These are phyloP conservation scores for Alosa sapidissima DNA, from an alignment of 2,797 vertebrate species.

Conservation along the genomic window DNA sequence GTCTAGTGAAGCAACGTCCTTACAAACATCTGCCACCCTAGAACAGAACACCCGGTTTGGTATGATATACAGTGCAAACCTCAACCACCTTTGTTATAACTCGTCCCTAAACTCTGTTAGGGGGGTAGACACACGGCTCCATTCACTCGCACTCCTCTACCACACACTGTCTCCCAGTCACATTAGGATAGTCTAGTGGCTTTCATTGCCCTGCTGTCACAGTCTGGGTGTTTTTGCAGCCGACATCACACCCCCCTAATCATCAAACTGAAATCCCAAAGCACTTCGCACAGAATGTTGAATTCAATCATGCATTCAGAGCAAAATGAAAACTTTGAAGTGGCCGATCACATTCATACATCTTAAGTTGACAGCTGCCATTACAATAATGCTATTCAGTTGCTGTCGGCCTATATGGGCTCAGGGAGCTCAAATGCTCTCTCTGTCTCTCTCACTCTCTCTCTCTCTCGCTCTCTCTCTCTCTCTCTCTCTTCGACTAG, in stretches of 20 bases:
- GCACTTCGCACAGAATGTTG: background rate
- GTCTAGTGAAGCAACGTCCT: slow-evolving; percentile 36
- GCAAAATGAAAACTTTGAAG: slow-evolving; percentile 24
- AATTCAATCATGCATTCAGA: slow-evolving; percentile 9
- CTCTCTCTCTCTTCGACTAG: background rate
- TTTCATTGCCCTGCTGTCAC: background rate
- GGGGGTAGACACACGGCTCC: background rate
- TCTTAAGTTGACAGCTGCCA: slow-evolving; percentile 5
- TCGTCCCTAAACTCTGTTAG: background rate
- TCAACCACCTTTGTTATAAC: background rate
- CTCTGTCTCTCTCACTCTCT: background rate
- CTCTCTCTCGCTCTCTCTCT: background rate
- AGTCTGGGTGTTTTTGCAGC: background rate
- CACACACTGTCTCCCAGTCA: background rate
- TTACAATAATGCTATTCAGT: slow-evolving; percentile 12
- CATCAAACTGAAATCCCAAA: background rate
- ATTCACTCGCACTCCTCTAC: background rate
- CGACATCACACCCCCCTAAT: background rate
- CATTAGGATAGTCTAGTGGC: slow-evolving; percentile 2
- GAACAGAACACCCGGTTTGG: background rate
- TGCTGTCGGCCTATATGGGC: background rate
- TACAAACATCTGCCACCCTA: slow-evolving; percentile 9
- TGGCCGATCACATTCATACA: background rate
- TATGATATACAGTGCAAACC: background rate
- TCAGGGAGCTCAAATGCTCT: slow-evolving; percentile 25